These are phyloP conservation scores for Dicaeum eximium DNA, from an alignment of 2,113 vertebrate genomes.

Conservation along the genomic window DNA sequence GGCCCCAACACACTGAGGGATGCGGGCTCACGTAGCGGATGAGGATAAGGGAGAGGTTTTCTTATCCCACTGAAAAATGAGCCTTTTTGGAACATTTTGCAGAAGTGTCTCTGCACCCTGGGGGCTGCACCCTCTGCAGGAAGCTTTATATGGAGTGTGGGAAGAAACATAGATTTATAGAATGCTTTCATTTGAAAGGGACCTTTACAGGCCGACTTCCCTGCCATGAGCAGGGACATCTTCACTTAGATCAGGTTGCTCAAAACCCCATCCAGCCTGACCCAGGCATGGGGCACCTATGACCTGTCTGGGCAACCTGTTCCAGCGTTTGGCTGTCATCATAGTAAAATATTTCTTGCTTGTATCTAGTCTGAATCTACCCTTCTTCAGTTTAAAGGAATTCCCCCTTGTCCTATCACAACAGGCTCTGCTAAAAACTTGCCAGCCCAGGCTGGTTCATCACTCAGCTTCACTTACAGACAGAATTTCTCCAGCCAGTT, in stretches of 20 bases:
- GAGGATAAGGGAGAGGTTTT: neutral
- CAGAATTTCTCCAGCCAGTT: neutral
- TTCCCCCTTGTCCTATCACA: neutral
- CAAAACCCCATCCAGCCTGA: neutral
- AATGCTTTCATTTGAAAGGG: neutral
- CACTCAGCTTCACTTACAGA: neutral
- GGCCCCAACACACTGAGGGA: rapidly evolving
- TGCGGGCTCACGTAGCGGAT: rapidly evolving
- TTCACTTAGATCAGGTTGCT: neutral
- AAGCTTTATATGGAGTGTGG: neutral
- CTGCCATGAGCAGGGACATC: neutral
- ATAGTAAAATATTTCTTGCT: neutral
- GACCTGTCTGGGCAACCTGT: neutral
- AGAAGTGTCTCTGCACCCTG: neutral
- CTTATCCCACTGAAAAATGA: neutral
- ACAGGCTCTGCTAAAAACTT: neutral
- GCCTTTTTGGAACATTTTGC: neutral
- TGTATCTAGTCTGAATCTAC: neutral
- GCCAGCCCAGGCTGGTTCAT: neutral
- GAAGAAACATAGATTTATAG: neutral
- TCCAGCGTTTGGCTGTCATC: neutral
- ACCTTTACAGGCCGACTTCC: neutral
- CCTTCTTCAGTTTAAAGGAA: neutral
- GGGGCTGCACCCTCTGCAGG: neutral
- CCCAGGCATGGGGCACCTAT: too few species aligned